Percentiles rank a stretch among this genome's conserved stretches.
These are phyloP conservation scores for Montipora sp. DNA, from an alignment of 64 coral and sea anemone genomes.

Conservation along the genomic window DNA sequence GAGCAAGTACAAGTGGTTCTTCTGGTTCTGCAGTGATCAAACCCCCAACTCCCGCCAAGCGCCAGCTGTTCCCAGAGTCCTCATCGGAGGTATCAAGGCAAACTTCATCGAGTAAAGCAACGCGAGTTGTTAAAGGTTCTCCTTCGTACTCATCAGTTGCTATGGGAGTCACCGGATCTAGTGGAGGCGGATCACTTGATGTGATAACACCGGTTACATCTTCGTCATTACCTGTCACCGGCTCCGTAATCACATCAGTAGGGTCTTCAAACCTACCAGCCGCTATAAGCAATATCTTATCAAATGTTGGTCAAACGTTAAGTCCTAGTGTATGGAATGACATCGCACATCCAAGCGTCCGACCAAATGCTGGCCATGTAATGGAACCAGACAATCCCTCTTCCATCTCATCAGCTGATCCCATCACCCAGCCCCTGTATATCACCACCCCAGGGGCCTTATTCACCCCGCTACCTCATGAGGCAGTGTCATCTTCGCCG, in stretches of 20 bases:
- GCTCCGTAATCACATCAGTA: neutral
- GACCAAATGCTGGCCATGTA: slow-evolving; percentile 42
- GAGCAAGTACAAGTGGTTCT: slow-evolving; percentile 10
- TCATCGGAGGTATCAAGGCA: slow-evolving; percentile 25
- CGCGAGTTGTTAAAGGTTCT: slow-evolving; percentile 47
- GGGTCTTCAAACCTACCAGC: slow-evolving; percentile 56
- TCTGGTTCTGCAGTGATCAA: slow-evolving; percentile 39
- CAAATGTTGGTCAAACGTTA: slow-evolving; percentile 85
- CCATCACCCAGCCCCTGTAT: slow-evolving; percentile 86
- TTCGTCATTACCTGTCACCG: neutral
- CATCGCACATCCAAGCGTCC: slow-evolving; percentile 86
- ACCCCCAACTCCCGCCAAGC: slow-evolving; percentile 78
- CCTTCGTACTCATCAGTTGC: slow-evolving; percentile 88
- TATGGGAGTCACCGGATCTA: slow-evolving; percentile 70
- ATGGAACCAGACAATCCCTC: slow-evolving; percentile 59
- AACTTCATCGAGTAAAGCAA: slow-evolving; percentile 31
- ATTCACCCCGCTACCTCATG: slow-evolving; percentile 85
- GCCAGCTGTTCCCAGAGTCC: slow-evolving; percentile 85
- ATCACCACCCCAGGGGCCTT: slow-evolving; percentile 92
- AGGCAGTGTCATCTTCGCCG: slow-evolving; percentile 74
- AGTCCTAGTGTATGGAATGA: slow-evolving; percentile 96
- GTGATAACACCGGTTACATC: slow-evolving; percentile 42
- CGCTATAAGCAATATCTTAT: slow-evolving; percentile 80
- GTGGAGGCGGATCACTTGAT: neutral
- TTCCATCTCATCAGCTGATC: slow-evolving; percentile 64